These are phyloP conservation scores for Dynastes maya DNA, from an alignment of 2,888 invertebrate species.

Conservation along the genomic window DNA sequence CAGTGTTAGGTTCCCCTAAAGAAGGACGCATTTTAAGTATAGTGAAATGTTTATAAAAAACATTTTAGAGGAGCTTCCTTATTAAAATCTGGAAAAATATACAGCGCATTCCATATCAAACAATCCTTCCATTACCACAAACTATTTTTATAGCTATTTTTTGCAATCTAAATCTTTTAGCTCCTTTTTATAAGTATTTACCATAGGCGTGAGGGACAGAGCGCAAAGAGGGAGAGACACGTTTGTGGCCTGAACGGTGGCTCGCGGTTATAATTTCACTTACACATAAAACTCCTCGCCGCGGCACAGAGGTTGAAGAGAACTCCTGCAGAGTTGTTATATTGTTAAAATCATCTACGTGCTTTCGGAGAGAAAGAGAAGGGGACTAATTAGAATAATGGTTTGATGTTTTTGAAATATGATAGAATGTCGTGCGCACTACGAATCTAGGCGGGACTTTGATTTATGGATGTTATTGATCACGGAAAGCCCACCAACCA, in stretches of 20 bases:
- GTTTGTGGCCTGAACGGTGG: not conserved
- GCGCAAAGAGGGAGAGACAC: too few relatives aligned
- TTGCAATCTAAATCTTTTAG: too few relatives aligned
- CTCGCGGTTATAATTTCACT: constrained; percentile 41
- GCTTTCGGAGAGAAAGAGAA: constrained; percentile 59
- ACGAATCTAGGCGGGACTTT: constrained; percentile 67
- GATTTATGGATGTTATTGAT: constrained; percentile 68
- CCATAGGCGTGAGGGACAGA: too few relatives aligned
- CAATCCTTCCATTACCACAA: too few relatives aligned
- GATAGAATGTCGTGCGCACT: constrained; percentile 68
- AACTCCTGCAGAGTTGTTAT: constrained; percentile 59
- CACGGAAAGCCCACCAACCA: constrained; percentile 49
- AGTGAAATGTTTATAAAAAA: too few relatives aligned
- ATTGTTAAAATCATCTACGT: constrained; percentile 67
- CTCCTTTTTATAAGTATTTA: too few relatives aligned
- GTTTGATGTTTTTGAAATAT: constrained; percentile 69
- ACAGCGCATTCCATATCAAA: too few relatives aligned
- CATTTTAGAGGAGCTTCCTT: too few relatives aligned
- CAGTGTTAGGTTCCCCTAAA: too few relatives aligned
- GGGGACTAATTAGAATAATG: constrained; percentile 68
- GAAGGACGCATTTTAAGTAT: too few relatives aligned
- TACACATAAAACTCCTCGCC: constrained; percentile 28
- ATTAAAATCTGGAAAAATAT: too few relatives aligned
- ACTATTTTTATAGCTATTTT: too few relatives aligned
- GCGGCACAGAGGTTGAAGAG: constrained; percentile 27